Base-by-base conservation (phyloP, 2,797 vertebrate genomes). In the Coendou prehensilis region DNA sequence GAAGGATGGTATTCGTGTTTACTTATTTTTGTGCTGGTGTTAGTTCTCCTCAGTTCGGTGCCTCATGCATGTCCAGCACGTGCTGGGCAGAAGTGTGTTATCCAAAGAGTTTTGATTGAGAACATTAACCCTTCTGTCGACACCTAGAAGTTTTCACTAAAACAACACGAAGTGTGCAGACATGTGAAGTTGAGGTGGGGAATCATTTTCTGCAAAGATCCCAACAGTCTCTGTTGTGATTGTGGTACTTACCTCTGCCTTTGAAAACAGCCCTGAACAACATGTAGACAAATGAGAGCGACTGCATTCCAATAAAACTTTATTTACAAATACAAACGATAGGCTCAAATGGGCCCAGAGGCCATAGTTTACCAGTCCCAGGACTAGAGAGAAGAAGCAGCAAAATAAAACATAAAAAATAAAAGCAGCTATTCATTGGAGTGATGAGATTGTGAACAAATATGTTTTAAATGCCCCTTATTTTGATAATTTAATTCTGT, bases 261-360 rank as follows among this genome's bases (percentile, higher is more conserved):
- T 41, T 20, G 26, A 79, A 63, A 87, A 41, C 61, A 80, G 11
- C 61, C 50, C 33, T 20, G 76, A 85, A 64, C 17, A 61, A 37
- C 64, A 41, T 59, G 33, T 47, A 61, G 61, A 54, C 2, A n/a
- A 94, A 50, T 64, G n/a, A 76, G 23, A 20, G 30, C 37, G 67
- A 18, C 41, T 30, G 11, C 94, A 47, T 89, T 95, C 54, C 67
- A 88, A 87, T 75, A 56, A 84, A 93, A 79, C 75, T 87, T 93
- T 95, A 84, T 85, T 87, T 88, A 86, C 30, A 61, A 37, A 83
- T 93, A 61, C 45, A 82, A 11, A 61, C 61, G 17, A 45, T 8
- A 52, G 54, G 2, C n/a, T 41, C 1, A 18, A 14, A 23, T 61
- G 20, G 56, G 37, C 13, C 23, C 84, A 26, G 41, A 17, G 2